Conservation (phyloP, 1,140 invertebrate species). For the Aphelinus atriplicis region DNA sequence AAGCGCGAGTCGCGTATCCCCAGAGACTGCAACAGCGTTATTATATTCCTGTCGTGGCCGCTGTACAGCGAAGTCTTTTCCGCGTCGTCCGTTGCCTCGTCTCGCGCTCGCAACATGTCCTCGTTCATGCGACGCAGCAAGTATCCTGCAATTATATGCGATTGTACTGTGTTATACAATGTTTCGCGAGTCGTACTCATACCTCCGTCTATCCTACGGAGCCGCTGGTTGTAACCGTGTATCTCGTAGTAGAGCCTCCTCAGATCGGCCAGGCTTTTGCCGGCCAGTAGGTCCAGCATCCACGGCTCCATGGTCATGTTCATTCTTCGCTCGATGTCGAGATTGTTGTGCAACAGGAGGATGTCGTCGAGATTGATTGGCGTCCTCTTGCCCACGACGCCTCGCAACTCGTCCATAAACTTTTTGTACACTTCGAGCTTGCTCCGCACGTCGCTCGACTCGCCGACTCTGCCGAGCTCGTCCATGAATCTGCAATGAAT, state of each 20-base stretch:
- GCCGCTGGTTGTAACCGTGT: neutral
- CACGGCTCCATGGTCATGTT: conserved; percentile 23
- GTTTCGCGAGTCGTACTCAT: neutral
- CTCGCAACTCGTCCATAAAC: neutral
- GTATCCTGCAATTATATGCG: neutral
- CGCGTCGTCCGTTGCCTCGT: neutral
- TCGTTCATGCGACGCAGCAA: conserved; percentile 5
- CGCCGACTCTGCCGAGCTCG: neutral
- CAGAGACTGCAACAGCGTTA: neutral
- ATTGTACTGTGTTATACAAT: neutral
- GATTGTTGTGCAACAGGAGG: conserved; percentile 23
- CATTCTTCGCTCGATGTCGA: conserved; percentile 13
- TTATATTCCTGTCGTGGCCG: conserved; percentile 31
- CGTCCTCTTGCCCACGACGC: conserved; percentile 4
- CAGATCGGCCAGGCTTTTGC: neutral
- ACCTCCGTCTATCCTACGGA: neutral
- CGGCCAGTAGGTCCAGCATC: conserved; percentile 9
- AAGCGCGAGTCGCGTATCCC: conserved; percentile 5
- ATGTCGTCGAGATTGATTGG: conserved; percentile 8
- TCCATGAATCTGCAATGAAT: neutral
- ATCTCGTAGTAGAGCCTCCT: conserved; percentile 17
- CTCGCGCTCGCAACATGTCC: neutral
- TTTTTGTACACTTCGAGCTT: neutral
- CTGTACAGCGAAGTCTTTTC: conserved; percentile 14
- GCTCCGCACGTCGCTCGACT: neutral